Evolutionary conservation across 2,797 vertebrate genomes (phyloP), one percentile per base, ranked within the genome.

Genomic region (Crenichthys baileyi): DNA sequence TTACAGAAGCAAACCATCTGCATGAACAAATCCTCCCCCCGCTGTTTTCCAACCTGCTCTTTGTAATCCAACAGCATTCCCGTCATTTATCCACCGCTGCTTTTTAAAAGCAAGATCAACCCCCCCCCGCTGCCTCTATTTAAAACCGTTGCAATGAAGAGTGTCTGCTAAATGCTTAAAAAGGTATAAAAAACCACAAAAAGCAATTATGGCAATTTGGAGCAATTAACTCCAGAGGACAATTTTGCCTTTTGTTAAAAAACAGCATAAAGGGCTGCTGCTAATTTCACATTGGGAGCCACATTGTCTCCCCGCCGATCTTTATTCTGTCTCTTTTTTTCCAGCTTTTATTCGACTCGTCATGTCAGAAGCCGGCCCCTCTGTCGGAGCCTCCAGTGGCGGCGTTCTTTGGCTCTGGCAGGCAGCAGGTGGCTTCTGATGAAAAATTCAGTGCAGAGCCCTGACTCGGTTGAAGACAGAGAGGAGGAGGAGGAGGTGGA

Each of bases 361-460:
- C 51, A n/a, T 85, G 88, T 91, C 90, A 93, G 97, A 96, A 36
- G 85, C 79, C 36, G 48, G 95, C 96, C 61, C 95, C 95, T 90
- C 95, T 88, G 96, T 96, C 92, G 95, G 95, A 7, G 95, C 94
- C 97, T 95, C 95, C 91, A 96, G 89, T 97, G 96, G 93, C 95
- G 91, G 0, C 80, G 71, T 63, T 83, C 86, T 90, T 83, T 91
- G 91, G 93, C 92, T 91, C 83, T 79, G 83, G 88, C 88, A 87
- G 92, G 92, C 94, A 92, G 93, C 92, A 93, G 94, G 94, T 93
- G 92, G 92, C 92, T 90, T 82, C 83, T 92, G 90, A 94, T 94
- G 93, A 94, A 94, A 93, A 91, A 93, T 93, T 92, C 92, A 94
- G 92, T 81, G 89, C 83, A 58, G 90, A 89, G 88, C 56, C 58